phyloP scores from a whole-genome alignment of 2,888 invertebrate species.

The Crepidodera aurea region DNA sequence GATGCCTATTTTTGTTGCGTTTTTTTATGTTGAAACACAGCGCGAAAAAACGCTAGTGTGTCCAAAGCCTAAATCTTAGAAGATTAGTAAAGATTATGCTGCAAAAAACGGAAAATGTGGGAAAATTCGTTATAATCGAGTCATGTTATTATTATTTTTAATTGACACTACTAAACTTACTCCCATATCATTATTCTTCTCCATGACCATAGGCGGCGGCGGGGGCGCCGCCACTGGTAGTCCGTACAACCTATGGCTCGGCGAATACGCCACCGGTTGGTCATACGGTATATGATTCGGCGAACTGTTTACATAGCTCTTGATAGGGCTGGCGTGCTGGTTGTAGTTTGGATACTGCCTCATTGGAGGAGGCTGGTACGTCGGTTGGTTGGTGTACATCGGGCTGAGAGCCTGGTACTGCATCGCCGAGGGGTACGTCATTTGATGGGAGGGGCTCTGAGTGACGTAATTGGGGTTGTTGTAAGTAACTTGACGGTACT shows the following conservation, averaged over 20 bases:
- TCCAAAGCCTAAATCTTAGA: too few species aligned
- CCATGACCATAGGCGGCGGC: neutral
- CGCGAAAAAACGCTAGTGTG: too few species aligned
- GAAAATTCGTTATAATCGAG: too few species aligned
- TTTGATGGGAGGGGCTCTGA: conserved; percentile 44
- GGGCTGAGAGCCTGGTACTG: conserved; percentile 57
- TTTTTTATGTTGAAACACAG: too few species aligned
- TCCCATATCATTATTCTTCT: conserved; percentile 15
- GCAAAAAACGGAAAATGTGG: too few species aligned
- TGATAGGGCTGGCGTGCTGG: conserved; percentile 49
- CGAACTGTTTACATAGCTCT: conserved; percentile 47
- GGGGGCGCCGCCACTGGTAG: conserved; percentile 17
- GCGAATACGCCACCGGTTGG: conserved; percentile 41
- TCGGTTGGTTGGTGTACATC: conserved; percentile 51
- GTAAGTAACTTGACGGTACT: conserved; percentile 49
- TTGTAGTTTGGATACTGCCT: conserved; percentile 47
- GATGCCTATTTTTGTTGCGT: too few species aligned
- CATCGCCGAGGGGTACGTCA: conserved; percentile 52
- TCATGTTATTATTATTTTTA: too few species aligned
- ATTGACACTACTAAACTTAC: too few species aligned
- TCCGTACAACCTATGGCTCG: conserved; percentile 50
- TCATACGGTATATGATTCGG: conserved; percentile 55
- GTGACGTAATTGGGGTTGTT: conserved; percentile 44
- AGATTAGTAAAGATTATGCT: too few species aligned
- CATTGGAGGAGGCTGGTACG: conserved; percentile 48